Evolutionary conservation across 1,140 invertebrate genomes (phyloP), one percentile per base, ranked within the genome.

Genomic region (Zophobas atratus): DNA sequence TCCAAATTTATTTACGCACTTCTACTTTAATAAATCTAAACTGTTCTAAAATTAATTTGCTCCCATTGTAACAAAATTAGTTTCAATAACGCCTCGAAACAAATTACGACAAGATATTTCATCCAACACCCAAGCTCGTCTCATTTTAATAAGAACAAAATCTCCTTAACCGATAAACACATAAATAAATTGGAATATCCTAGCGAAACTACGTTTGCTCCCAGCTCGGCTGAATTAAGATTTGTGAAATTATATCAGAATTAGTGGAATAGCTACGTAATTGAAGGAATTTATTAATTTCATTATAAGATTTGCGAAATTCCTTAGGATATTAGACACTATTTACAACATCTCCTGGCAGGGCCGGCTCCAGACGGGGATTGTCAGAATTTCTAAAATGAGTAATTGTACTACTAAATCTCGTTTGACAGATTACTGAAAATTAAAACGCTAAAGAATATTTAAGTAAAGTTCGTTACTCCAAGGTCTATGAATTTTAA

Each of bases 281-380:
- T 60, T 60, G 38, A 6, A 39, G 1, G 36, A 60, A 55, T 39
- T 38, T 60, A 60, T 60, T 60, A 60, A 60, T 60, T 60, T 60
- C 33, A 60, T 60, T 36, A 39, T 6, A 20, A 20, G 55, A 35
- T 2, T 46, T 46, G 43, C 3, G 3, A 46, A 46, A 46, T 8
- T 46, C 43, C 43, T 20, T 20, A 55, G 6, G 20, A 2, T 55
- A 5, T 55, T 33, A 1, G 8, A 6, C n/a, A n/a, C 32, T 51
- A 20, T 8, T 6, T n/a, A 4, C 8, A 51, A 4, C 49, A 51
- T 51, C 49, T 20, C 20, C 20, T 20, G 20, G 20, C 20, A 20
- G 20, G 20, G 20, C 20, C 20, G 20, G 20, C 20, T 20, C 20
- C 20, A 20, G 20, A 20, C 20, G 20, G 20, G 20, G 20, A 20